phyloP scores from a whole-genome alignment of 1,140 invertebrate species.

The Goniozus legneri region DNA sequence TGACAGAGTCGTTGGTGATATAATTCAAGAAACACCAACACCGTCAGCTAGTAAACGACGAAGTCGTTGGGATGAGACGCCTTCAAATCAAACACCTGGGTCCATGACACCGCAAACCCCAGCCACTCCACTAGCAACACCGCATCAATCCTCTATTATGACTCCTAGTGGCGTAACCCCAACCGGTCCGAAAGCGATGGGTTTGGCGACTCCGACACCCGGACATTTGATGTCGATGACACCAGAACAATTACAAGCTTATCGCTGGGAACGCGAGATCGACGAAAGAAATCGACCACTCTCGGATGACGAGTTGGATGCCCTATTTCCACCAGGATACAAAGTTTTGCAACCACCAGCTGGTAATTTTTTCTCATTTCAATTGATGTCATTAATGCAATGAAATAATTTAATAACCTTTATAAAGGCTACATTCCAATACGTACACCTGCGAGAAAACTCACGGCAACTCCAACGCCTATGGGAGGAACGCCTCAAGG shows the following conservation, averaged over 20 bases:
- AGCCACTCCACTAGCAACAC: constrained; percentile 66
- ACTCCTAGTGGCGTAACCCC: constrained; percentile 76
- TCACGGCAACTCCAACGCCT: constrained; percentile 97
- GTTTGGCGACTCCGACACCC: constrained; percentile 94
- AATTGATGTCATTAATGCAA: background rate
- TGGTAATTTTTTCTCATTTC: constrained; percentile 46
- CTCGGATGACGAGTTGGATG: constrained; percentile 95
- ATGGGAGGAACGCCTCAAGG: constrained; percentile 89
- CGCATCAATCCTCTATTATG: constrained; percentile 58
- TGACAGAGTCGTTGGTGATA: constrained; percentile 76
- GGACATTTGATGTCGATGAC: constrained; percentile 96
- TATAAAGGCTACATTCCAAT: constrained; percentile 86
- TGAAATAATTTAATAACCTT: constrained; percentile 5
- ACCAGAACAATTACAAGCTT: constrained; percentile 96
- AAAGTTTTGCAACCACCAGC: constrained; percentile 95
- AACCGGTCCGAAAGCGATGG: constrained; percentile 95
- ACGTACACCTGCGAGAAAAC: constrained; percentile 92
- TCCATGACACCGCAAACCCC: constrained; percentile 73
- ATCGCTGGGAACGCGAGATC: constrained; percentile 98
- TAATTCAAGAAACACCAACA: constrained; percentile 87
- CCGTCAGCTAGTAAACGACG: constrained; percentile 86
- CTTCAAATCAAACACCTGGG: constrained; percentile 70
- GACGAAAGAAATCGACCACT: constrained; percentile 95
- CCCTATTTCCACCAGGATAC: constrained; percentile 96
- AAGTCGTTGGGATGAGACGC: constrained; percentile 95